Percentiles rank a stretch among this genome's conserved stretches.
Evolutionary conservation across 2,113 vertebrate genomes (phyloP).

Genomic region (Phocoena sinus): DNA sequence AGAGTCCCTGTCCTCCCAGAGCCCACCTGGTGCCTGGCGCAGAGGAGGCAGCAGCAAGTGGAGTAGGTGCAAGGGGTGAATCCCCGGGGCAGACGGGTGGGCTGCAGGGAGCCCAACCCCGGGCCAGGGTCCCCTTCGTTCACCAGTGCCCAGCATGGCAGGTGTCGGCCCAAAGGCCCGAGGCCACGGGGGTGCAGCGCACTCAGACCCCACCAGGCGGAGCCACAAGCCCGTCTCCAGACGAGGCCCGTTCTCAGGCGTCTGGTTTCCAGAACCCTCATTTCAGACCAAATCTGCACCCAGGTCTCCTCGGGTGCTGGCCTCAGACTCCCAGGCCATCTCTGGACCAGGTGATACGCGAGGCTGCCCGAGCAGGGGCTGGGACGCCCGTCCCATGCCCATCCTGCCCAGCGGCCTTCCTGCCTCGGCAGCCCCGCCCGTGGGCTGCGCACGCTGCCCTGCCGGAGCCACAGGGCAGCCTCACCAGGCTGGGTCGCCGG

Average conservation of each 20-base stretch:
- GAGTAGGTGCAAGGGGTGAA: neutral
- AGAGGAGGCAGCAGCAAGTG: neutral
- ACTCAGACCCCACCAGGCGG: constrained; percentile 36
- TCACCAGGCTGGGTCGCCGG: neutral
- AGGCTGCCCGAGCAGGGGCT: neutral
- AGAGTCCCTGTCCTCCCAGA: neutral
- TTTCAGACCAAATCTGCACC: neutral
- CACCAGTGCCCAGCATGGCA: neutral
- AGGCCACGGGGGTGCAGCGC: neutral
- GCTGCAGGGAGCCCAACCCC: neutral
- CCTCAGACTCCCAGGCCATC: neutral
- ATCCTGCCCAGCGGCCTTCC: neutral
- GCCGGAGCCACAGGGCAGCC: neutral
- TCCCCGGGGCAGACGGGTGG: neutral
- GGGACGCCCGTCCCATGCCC: neutral
- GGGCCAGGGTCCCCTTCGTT: neutral
- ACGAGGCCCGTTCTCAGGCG: neutral
- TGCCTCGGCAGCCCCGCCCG: neutral
- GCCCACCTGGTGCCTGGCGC: neutral
- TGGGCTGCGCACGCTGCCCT: neutral
- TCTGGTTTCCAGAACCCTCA: neutral
- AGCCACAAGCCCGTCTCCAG: neutral
- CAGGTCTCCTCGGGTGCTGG: neutral
- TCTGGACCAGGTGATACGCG: neutral
- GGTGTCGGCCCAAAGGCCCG: neutral